Evolutionary conservation across 1,140 invertebrate species (phyloP).

Genomic region (Drosophila bocqueti): DNA sequence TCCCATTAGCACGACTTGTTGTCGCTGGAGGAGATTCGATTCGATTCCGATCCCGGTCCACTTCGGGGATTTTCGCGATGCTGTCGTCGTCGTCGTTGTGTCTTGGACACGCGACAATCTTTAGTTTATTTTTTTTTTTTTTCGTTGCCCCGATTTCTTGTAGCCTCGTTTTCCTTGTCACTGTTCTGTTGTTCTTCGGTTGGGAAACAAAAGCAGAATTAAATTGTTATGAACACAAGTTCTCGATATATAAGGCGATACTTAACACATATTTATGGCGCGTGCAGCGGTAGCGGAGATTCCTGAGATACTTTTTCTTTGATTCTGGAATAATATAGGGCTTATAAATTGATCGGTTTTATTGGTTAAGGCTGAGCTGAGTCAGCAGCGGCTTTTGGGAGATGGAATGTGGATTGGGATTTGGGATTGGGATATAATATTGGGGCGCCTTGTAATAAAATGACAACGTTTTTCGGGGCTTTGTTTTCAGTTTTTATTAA

Average conservation of each 20-base stretch:
- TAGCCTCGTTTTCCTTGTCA: conserved; percentile 49
- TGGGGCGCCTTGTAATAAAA: conserved; percentile 38
- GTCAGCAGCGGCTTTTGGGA: conserved; percentile 21
- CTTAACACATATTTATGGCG: conserved; percentile 83
- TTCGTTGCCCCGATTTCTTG: conserved; percentile 31
- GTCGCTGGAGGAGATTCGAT: conserved; percentile 44
- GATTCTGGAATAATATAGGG: conserved; percentile 4
- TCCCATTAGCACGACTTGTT: conserved; percentile 79
- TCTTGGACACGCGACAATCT: conserved; percentile 83
- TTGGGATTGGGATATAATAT: conserved; percentile 6
- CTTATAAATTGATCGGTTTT: conserved; percentile 71
- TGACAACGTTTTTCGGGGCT: conserved; percentile 25
- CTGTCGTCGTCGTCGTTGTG: conserved; percentile 51
- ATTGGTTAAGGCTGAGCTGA: conserved; percentile 29
- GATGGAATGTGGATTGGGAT: conserved; percentile 39
- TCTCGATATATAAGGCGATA: conserved; percentile 79
- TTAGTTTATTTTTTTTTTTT: conserved; percentile 26
- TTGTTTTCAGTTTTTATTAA: conserved; percentile 28
- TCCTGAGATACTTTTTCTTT: conserved; percentile 68
- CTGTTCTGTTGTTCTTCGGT: conserved; percentile 39
- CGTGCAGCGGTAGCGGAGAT: conserved; percentile 80
- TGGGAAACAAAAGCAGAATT: conserved; percentile 81
- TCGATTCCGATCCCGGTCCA: conserved; percentile 41
- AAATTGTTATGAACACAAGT: conserved; percentile 83
- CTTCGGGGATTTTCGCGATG: conserved; percentile 41